Percentiles rank a stretch among this genome's conserved stretches.
Conservation (phyloP, 2,113 vertebrate species). For the Brachionichthys hirsutus region DNA sequence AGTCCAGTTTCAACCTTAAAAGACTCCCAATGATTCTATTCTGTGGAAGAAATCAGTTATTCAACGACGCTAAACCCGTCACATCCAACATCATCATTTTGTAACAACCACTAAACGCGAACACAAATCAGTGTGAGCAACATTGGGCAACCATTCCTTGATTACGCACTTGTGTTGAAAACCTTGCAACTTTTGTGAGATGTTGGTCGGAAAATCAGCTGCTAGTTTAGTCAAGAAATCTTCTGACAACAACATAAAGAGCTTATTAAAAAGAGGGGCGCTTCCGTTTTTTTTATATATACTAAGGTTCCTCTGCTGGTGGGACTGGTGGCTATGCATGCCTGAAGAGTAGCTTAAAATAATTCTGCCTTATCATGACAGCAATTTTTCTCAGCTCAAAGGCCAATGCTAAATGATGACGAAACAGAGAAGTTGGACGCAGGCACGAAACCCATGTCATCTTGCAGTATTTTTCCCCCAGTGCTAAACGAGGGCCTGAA, state of each 20-base stretch:
- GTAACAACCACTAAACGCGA: background rate
- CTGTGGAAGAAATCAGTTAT: no score
- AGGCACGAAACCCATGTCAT: background rate
- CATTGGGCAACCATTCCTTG: background rate
- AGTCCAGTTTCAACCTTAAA: no score
- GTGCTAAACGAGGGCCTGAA: background rate
- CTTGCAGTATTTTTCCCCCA: background rate
- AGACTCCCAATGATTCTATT: no score
- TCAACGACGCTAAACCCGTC: no score
- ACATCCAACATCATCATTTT: no score
- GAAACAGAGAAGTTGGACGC: background rate
- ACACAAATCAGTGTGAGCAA: background rate
- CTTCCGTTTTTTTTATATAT: background rate
- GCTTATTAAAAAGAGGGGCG: background rate
- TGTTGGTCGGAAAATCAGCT: background rate
- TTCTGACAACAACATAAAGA: background rate
- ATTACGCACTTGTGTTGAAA: background rate
- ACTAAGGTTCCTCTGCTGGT: background rate
- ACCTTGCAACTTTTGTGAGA: background rate
- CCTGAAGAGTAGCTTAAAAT: background rate
- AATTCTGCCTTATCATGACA: background rate
- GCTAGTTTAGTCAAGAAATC: background rate
- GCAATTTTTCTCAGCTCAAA: background rate
- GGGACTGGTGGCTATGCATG: background rate
- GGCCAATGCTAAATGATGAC: background rate